Percentiles rank a stretch among this genome's conserved stretches.
phyloP scores from a whole-genome alignment of 2,797 vertebrate genomes.

The Leptoclinus maculatus region DNA sequence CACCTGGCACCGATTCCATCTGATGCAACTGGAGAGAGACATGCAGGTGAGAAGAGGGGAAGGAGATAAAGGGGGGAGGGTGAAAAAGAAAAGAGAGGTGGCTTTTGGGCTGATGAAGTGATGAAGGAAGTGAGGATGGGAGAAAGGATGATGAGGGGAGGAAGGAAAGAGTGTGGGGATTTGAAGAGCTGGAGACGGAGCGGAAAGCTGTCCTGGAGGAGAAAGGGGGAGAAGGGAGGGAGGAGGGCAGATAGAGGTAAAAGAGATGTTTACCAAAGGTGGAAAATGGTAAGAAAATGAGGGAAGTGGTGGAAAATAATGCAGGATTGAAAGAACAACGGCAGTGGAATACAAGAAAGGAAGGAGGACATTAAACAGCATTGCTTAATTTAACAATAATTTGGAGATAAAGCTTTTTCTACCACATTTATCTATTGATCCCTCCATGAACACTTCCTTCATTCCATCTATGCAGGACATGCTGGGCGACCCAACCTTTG shows the following conservation, averaged over 20 bases:
- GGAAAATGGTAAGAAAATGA: neutral
- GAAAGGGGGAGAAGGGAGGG: neutral
- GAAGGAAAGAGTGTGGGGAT: slow-evolving; percentile 24
- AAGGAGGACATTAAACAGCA: neutral
- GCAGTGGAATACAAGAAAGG: neutral
- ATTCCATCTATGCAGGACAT: slow-evolving; percentile 84
- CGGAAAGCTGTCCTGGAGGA: neutral
- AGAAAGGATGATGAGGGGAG: slow-evolving; percentile 1
- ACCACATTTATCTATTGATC: neutral
- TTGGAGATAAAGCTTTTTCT: neutral
- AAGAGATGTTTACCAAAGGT: neutral
- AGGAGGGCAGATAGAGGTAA: neutral
- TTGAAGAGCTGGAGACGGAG: slow-evolving; percentile 6
- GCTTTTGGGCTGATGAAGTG: slow-evolving; percentile 1
- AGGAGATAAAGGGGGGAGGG: neutral
- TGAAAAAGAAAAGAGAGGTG: neutral
- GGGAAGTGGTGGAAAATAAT: neutral
- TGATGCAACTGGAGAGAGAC: slow-evolving; percentile 94
- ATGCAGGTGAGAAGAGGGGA: slow-evolving; percentile 87
- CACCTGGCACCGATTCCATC: slow-evolving; percentile 96
- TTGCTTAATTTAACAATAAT: neutral
- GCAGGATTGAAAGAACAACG: neutral
- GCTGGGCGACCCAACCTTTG: slow-evolving; percentile 90
- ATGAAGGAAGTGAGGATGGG: slow-evolving; percentile 13
- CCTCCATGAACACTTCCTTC: neutral